Evolutionary conservation across 2,888 invertebrate species (phyloP).

Genomic region (Lobophora halterata): DNA sequence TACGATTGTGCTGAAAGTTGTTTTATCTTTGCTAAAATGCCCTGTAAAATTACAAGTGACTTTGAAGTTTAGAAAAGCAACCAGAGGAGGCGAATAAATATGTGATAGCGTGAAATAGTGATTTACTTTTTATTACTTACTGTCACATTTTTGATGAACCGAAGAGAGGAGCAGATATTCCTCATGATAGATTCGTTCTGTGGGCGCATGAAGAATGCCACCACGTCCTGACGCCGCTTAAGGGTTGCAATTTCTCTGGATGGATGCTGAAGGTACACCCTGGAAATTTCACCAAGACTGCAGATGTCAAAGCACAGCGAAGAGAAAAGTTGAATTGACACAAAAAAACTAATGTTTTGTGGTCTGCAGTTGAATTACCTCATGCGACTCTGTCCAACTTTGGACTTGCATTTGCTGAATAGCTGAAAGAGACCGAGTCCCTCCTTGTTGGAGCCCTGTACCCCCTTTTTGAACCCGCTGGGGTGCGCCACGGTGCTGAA

Average conservation of each 20-base stretch:
- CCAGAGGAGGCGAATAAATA: slow-evolving; percentile 32
- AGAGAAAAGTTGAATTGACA: no score
- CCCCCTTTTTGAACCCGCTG: slow-evolving; percentile 86
- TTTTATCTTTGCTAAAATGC: slow-evolving; percentile 83
- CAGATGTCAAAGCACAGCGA: no score
- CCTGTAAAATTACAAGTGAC: slow-evolving; percentile 58
- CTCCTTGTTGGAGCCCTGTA: slow-evolving; percentile 80
- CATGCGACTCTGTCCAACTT: slow-evolving; percentile 83
- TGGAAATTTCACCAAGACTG: no score
- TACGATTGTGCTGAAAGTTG: slow-evolving; percentile 81
- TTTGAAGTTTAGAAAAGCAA: no score
- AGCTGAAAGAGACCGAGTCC: slow-evolving; percentile 87
- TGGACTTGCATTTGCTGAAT: slow-evolving; percentile 86
- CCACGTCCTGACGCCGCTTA: slow-evolving; percentile 83
- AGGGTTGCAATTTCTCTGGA: slow-evolving; percentile 82
- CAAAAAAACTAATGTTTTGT: no score
- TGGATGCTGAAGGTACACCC: slow-evolving; percentile 86
- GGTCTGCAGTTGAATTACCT: slow-evolving; percentile 73
- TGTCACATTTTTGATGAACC: slow-evolving; percentile 82
- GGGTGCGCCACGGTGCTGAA: slow-evolving; percentile 87
- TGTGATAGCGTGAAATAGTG: neutral
- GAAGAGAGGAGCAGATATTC: slow-evolving; percentile 82
- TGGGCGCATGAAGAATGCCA: slow-evolving; percentile 84
- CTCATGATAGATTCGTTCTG: slow-evolving; percentile 82
- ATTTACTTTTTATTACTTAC: slow-evolving; percentile 67